Evolutionary conservation across 1,140 invertebrate species (phyloP), one percentile per base, ranked within the genome.

Genomic region (Drosophila trapezifrons): DNA sequence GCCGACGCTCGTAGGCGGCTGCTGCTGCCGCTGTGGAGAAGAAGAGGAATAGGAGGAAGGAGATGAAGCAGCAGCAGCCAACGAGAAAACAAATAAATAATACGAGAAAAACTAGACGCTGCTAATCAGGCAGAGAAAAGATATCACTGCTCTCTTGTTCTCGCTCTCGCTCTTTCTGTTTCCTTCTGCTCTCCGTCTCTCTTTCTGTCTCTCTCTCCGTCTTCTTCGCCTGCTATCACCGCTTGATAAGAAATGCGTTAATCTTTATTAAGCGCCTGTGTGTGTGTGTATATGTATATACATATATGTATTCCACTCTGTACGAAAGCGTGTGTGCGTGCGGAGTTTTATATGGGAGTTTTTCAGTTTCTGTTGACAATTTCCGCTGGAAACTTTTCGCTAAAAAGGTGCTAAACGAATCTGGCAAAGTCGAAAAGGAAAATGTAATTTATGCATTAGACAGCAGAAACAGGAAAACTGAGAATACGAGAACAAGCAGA

Each of bases 191-290:
- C 32, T 49, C 20, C 20, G 20, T 5, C 38, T 52, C 37, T 27
- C 22, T 45, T 45, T 60, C n/a, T 54, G n/a, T 52, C 17, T 52
- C 27, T 63, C 43, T 58, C 55, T 38, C 52, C 52, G 49, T 76
- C 47, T 66, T 76, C 64, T 56, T 58, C 18, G 37, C 29, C 45
- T 64, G 81, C 83, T 86, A 86, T 86, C 82, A 81, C 75, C 69
- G 78, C 76, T 80, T 89, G 83, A 87, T 87, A 87, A 87, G 83
- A 87, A 87, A 87, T 87, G 83, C 83, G 83, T 87, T 87, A 87
- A 87, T 87, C 83, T 87, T 87, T 87, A 87, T 87, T 83, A 83
- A 87, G 79, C 75, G 78, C 35, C 35, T 32, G 62, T 65, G 63
- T 52, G 45, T 49, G 38, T 64, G 37, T 47, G 45, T 56, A 25